Conservation (phyloP, 2,113 vertebrate species). For the Helogale parvula region DNA sequence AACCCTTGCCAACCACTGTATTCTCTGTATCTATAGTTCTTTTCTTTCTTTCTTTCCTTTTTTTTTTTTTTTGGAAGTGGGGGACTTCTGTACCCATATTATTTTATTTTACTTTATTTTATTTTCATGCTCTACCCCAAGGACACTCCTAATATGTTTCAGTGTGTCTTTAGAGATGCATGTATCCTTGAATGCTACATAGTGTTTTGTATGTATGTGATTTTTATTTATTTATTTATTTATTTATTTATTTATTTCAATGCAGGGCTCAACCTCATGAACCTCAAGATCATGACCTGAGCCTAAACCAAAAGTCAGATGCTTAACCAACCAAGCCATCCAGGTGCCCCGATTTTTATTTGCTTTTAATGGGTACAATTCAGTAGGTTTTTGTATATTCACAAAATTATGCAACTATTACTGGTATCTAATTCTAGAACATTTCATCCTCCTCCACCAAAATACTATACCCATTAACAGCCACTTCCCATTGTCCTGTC, state of each 20-base stretch:
- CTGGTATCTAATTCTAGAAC: neutral
- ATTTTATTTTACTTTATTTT: neutral
- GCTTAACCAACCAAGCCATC: too few species aligned
- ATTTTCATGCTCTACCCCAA: neutral
- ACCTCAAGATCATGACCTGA: too few species aligned
- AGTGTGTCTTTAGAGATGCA: neutral
- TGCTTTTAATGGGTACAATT: neutral
- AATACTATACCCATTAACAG: neutral
- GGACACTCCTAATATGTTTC: neutral
- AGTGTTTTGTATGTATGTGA: neutral
- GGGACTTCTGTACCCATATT: neutral
- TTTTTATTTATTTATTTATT: neutral
- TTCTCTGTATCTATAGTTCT: neutral
- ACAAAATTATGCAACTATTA: neutral
- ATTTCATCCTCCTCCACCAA: neutral
- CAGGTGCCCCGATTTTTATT: too few species aligned
- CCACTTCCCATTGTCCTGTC: neutral
- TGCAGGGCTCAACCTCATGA: too few species aligned
- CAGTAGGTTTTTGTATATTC: neutral
- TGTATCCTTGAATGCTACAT: neutral
- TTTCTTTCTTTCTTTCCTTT: neutral
- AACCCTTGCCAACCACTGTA: neutral
- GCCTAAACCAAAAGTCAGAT: too few species aligned
- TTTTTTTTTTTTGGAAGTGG: neutral
- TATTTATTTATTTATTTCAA: neutral